Evolutionary conservation across 2,888 invertebrate species (phyloP).

Genomic region (Macaria liturata): DNA sequence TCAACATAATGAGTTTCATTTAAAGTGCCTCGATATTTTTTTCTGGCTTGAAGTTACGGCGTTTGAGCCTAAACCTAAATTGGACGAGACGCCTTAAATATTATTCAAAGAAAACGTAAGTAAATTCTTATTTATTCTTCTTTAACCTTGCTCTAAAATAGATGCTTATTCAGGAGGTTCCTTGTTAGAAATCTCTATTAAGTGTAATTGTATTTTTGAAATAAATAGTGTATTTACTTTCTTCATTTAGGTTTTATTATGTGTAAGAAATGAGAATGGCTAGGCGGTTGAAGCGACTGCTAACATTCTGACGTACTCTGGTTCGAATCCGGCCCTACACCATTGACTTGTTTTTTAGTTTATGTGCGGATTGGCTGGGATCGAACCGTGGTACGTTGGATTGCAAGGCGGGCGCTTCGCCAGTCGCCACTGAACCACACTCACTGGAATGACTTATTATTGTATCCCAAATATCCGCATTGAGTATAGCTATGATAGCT

Average conservation of each 20-base stretch:
- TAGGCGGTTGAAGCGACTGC: too few species aligned
- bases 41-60: constrained; percentile 16
- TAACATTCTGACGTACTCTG: too few species aligned
- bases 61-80: constrained; percentile 19
- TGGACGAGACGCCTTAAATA: constrained; percentile 17
- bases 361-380: too few species aligned
- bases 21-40: constrained; percentile 20
- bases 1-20: constrained; percentile 22
- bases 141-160: constrained; percentile 2
- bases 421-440: too few species aligned
- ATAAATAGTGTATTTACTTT: too few species aligned
- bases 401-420: too few species aligned
- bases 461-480: constrained; percentile 9
- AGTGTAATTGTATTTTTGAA: too few species aligned
- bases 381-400: too few species aligned
- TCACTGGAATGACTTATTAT: not conserved
- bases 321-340: too few species aligned
- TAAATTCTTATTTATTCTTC: constrained; percentile 16
- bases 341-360: too few species aligned
- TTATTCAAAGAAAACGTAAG: constrained; percentile 15
- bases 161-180: constrained; percentile 9
- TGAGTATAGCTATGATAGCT: constrained; percentile 1
- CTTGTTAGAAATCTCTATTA: not conserved
- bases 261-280: too few species aligned
- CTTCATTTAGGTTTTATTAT: too few species aligned